Conservation (phyloP, 2,888 invertebrate species). For the Hydrotaea diabolus region DNA sequence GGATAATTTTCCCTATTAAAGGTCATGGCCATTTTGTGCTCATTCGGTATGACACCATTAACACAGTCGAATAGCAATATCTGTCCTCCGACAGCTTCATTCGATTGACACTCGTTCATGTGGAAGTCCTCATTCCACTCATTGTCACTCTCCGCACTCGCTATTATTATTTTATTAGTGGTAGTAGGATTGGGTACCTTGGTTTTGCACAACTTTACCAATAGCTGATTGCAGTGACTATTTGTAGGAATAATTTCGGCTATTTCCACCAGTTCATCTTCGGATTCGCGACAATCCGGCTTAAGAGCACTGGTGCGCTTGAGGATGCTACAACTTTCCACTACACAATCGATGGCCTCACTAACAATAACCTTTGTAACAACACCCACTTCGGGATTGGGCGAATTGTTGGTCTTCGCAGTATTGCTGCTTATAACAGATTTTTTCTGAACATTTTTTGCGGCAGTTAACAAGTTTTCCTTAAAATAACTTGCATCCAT, state of each 20-base stretch:
- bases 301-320: constrained; percentile 76
- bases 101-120: constrained; percentile 66
- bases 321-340: constrained; percentile 76
- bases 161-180: constrained; percentile 75
- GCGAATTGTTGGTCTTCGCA: constrained; percentile 70
- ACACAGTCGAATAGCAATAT: constrained; percentile 75
- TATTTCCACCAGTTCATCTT: constrained; percentile 75
- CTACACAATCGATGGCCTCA: constrained; percentile 77
- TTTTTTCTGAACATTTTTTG: constrained; percentile 69
- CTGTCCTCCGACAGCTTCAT: constrained; percentile 74
- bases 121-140: constrained; percentile 70
- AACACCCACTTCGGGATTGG: constrained; percentile 76
- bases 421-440: constrained; percentile 66
- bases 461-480: constrained; percentile 73
- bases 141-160: constrained; percentile 71
- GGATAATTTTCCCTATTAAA: constrained; percentile 86
- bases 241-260: constrained; percentile 86
- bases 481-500: constrained; percentile 73
- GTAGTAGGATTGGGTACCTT: constrained; percentile 70
- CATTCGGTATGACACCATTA: constrained; percentile 75
- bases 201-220: constrained; percentile 81
- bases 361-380: constrained; percentile 73
- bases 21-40: constrained; percentile 81
- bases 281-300: constrained; percentile 68
- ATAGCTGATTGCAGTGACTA: constrained; percentile 85